Percentiles rank a stretch among this genome's conserved stretches.
These are phyloP conservation scores for Platycnemis pennipes DNA, from an alignment of 2,888 invertebrate genomes.

Conservation along the genomic window DNA sequence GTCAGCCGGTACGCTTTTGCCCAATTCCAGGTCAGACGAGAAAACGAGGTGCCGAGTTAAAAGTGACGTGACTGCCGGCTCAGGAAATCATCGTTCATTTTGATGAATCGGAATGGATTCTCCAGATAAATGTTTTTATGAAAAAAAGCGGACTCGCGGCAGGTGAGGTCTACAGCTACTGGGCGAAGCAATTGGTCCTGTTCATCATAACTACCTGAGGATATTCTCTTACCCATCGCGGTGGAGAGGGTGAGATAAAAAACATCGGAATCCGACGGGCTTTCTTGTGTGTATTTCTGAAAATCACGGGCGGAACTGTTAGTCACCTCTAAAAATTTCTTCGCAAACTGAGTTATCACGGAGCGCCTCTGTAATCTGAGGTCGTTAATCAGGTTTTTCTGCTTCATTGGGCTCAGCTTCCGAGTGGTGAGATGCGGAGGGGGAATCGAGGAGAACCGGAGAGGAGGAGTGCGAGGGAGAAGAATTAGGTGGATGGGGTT, in stretches of 20 bases:
- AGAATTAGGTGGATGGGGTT: neutral
- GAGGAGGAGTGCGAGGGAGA: neutral
- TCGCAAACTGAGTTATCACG: constrained; percentile 31
- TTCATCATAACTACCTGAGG: no score
- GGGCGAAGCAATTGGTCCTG: neutral
- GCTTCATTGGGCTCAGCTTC: constrained; percentile 38
- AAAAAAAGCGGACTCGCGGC: no score
- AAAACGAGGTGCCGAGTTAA: neutral
- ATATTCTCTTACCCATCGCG: no score
- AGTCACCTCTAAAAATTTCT: constrained; percentile 27
- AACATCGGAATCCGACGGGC: neutral
- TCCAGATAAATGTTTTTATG: no score
- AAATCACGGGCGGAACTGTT: neutral
- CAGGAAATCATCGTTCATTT: no score
- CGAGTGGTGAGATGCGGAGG: constrained; percentile 28
- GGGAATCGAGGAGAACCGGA: neutral
- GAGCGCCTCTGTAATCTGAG: constrained; percentile 21
- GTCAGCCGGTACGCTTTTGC: neutral
- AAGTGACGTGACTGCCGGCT: no score
- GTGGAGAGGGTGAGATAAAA: neutral
- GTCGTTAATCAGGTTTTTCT: constrained; percentile 47
- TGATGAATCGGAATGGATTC: no score
- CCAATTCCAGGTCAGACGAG: neutral
- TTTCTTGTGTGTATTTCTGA: neutral
- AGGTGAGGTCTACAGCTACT: neutral